phyloP scores from a whole-genome alignment of 2,888 invertebrate species.

The Brenthis daphne region DNA sequence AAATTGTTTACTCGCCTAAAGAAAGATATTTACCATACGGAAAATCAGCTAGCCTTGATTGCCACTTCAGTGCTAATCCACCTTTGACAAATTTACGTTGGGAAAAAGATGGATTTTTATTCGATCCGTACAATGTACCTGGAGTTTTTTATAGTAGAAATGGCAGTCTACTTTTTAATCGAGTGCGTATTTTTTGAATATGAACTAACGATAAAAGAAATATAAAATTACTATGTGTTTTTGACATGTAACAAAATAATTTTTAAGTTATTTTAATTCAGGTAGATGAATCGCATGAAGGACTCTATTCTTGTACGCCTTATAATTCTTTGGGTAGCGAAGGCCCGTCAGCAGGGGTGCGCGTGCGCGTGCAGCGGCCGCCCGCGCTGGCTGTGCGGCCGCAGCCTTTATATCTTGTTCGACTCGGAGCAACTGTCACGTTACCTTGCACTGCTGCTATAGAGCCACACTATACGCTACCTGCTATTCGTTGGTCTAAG shows the following conservation, averaged over 20 bases:
- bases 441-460: slow-evolving; percentile 91
- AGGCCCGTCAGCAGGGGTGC: slow-evolving; percentile 91
- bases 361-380: slow-evolving; percentile 92
- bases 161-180: slow-evolving; percentile 91
- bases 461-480: slow-evolving; percentile 46
- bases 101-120: slow-evolving; percentile 96
- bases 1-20: slow-evolving; percentile 92
- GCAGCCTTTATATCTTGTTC: slow-evolving; percentile 91
- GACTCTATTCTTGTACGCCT: slow-evolving; percentile 95
- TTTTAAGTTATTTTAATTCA: slow-evolving; percentile 39
- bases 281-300: slow-evolving; percentile 93
- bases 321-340: slow-evolving; percentile 94
- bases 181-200: slow-evolving; percentile 58
- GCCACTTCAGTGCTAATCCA: slow-evolving; percentile 96
- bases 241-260: background rate
- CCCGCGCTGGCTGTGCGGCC: slow-evolving; percentile 92
- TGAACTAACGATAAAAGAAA: background rate
- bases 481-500: slow-evolving; percentile 52
- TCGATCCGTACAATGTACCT: slow-evolving; percentile 94
- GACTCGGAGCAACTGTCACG: slow-evolving; percentile 89
- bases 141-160: slow-evolving; percentile 93
- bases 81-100: slow-evolving; percentile 93
- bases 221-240: background rate
- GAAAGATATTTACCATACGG: slow-evolving; percentile 93
- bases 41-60: slow-evolving; percentile 91